These are phyloP conservation scores for Vimba vimba DNA, from an alignment of 2,113 vertebrate species.

Conservation along the genomic window DNA sequence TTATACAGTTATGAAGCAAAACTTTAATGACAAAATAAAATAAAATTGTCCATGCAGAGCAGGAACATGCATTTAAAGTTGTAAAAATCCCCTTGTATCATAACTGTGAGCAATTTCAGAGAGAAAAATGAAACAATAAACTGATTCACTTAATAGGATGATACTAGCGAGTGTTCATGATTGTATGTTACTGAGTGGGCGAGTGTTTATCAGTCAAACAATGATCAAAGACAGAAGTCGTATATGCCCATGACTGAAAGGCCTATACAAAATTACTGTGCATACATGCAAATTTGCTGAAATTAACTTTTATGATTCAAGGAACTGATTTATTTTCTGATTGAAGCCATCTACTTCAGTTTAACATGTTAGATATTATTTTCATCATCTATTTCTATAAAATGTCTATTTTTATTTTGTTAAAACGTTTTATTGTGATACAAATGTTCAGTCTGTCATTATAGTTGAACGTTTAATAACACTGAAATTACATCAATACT, in stretches of 20 bases:
- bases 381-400: too few species aligned
- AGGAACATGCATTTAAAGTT: slow-evolving; percentile 83
- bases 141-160: slow-evolving; percentile 82
- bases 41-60: slow-evolving; percentile 74
- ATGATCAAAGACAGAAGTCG: not conserved
- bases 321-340: not conserved
- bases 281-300: not conserved
- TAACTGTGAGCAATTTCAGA: slow-evolving; percentile 96
- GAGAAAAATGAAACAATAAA: slow-evolving; percentile 82
- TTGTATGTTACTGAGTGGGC: not conserved
- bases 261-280: not conserved
- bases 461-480: not conserved
- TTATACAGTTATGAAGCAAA: slow-evolving; percentile 74
- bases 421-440: not conserved
- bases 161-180: not conserved
- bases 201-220: not conserved
- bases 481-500: not conserved
- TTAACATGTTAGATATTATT: not conserved
- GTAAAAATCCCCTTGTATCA: slow-evolving; percentile 87
- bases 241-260: not conserved
- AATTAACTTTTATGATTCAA: not conserved
- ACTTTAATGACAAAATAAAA: slow-evolving; percentile 69
- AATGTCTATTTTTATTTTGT: too few species aligned
- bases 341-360: not conserved
- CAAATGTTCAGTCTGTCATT: not conserved